Evolutionary conservation across 2,113 vertebrate species (phyloP).

Genomic region (Haemorhous mexicanus): DNA sequence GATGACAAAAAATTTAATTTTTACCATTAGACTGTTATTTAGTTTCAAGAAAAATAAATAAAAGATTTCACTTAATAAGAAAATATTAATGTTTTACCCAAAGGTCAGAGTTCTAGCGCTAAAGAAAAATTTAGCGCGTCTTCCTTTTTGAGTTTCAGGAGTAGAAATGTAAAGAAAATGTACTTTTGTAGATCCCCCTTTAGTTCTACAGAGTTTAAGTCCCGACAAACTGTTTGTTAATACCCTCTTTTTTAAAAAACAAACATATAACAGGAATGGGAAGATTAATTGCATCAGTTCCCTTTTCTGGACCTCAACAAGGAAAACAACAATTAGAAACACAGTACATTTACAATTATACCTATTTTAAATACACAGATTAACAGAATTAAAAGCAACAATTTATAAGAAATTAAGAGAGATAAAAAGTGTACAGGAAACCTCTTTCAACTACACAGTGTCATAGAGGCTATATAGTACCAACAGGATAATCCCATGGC

Average conservation of each 20-base stretch:
- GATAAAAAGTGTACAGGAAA: not conserved
- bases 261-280: not conserved
- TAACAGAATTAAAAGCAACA: not conserved
- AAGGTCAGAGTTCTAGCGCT: not conserved
- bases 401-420: not conserved
- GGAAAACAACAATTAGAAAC: not conserved
- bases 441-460: not conserved
- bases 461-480: not conserved
- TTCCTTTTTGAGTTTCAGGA: not conserved
- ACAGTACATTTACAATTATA: not conserved
- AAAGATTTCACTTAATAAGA: not conserved
- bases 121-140: not conserved
- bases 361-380: not conserved
- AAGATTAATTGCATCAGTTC: not conserved
- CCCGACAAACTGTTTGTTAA: not conserved
- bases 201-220: not conserved
- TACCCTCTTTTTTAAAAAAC: fast-evolving
- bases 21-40: not conserved
- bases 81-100: not conserved
- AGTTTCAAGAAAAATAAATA: not conserved
- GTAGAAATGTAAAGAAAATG: not conserved
- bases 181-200: not conserved
- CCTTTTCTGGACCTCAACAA: not conserved
- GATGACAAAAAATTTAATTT: not conserved
- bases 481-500: not conserved